phyloP scores from a whole-genome alignment of 2,113 vertebrate species.

The Callipepla squamata region DNA sequence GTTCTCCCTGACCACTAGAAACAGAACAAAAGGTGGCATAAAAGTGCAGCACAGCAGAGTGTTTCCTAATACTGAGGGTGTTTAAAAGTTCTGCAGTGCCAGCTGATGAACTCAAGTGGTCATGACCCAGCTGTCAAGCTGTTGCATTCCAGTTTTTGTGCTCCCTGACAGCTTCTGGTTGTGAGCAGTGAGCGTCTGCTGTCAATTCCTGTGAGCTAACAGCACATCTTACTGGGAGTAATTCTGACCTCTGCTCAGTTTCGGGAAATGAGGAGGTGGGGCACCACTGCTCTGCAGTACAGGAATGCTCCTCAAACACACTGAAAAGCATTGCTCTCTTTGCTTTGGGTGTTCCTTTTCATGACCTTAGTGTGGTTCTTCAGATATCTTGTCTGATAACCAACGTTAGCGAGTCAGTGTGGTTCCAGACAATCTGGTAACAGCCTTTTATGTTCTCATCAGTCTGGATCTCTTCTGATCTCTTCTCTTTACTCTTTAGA shows the following conservation, averaged over 20 bases:
- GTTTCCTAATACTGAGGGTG: neutral
- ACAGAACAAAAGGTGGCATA: neutral
- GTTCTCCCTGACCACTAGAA: neutral
- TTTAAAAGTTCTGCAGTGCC: neutral
- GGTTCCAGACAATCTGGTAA: neutral
- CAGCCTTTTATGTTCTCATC: neutral
- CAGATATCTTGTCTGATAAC: neutral
- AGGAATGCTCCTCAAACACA: neutral
- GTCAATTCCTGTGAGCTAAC: neutral
- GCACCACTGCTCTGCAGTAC: neutral
- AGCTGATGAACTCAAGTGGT: neutral
- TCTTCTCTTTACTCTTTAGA: constrained; percentile 76
- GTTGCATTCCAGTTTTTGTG: neutral
- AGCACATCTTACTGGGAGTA: neutral
- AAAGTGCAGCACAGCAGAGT: neutral
- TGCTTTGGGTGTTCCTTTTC: neutral
- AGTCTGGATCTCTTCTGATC: neutral
- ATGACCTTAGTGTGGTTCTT: neutral
- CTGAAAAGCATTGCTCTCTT: neutral
- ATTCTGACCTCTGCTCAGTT: neutral
- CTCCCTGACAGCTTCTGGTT: neutral
- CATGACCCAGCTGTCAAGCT: neutral
- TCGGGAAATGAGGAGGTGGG: neutral
- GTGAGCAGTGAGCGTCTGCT: neutral
- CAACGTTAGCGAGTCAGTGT: neutral